phyloP scores from a whole-genome alignment of 2,797 vertebrate species.

The Antennarius maculatus region DNA sequence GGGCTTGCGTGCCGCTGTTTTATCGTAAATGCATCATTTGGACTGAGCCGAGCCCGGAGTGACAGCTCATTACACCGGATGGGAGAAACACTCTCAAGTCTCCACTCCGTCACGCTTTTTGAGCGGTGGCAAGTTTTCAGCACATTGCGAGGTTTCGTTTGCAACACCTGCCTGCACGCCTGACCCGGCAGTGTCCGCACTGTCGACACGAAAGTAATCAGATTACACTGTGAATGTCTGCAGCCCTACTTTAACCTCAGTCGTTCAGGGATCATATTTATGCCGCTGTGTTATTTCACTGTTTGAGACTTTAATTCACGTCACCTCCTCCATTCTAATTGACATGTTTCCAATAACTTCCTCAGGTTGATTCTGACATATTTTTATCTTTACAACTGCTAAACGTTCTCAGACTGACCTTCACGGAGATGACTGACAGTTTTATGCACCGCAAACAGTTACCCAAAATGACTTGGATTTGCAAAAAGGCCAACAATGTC shows the following conservation, averaged over 20 bases:
- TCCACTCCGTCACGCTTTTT: constrained; percentile 12
- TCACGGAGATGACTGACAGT: constrained; percentile 45
- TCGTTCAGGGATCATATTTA: neutral
- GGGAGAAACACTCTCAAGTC: constrained; percentile 43
- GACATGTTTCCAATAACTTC: neutral
- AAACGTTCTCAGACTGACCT: constrained; percentile 34
- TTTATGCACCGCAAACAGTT: constrained; percentile 43
- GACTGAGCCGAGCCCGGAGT: constrained; percentile 28
- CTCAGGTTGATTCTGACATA: neutral
- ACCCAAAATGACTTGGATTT: constrained; percentile 44
- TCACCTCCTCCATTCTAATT: neutral
- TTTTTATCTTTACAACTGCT: neutral
- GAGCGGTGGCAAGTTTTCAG: constrained; percentile 21
- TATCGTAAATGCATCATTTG: constrained; percentile 18
- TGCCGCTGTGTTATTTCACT: neutral
- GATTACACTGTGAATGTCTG: neutral
- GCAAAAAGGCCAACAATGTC: constrained; percentile 49
- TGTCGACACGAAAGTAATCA: neutral
- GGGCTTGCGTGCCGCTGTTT: constrained; percentile 1
- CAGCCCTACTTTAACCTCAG: neutral
- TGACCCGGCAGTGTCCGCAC: constrained; percentile 5
- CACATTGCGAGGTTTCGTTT: constrained; percentile 9
- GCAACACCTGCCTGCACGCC: neutral
- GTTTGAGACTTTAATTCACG: neutral
- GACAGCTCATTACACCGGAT: constrained; percentile 44